Conservation (phyloP, 2,113 vertebrate species). For the Salvelinus fontinalis region DNA sequence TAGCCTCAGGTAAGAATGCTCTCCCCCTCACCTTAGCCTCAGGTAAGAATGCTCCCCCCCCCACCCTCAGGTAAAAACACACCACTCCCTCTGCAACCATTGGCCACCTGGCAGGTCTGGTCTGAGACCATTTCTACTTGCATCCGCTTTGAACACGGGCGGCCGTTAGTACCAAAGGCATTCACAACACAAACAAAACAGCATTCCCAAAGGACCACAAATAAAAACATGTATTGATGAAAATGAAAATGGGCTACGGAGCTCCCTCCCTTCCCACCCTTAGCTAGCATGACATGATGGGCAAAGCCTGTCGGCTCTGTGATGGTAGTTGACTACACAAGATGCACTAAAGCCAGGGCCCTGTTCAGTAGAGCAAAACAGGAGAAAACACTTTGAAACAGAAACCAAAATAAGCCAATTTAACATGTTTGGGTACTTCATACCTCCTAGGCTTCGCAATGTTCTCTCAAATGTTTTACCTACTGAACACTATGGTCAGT, state of each 20-base stretch:
- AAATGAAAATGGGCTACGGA: slow-evolving; percentile 15
- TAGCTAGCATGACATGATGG: slow-evolving; percentile 31
- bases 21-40: neutral
- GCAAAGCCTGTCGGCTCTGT: slow-evolving; percentile 10
- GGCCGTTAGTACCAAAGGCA: slow-evolving; percentile 14
- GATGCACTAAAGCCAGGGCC: neutral
- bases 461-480: slow-evolving; percentile 40
- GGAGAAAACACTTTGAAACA: no score
- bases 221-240: slow-evolving; percentile 34
- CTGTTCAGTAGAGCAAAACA: no score
- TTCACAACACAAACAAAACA: slow-evolving; percentile 46
- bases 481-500: slow-evolving; percentile 12
- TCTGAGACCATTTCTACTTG: neutral
- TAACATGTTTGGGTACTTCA: no score
- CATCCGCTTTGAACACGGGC: neutral
- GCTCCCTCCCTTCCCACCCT: neutral
- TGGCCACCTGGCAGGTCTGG: neutral
- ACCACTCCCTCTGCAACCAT: slow-evolving; percentile 7
- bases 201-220: slow-evolving; percentile 47
- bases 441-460: neutral
- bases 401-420: no score
- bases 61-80: neutral
- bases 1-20: neutral
- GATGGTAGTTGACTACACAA: neutral
- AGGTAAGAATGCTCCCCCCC: slow-evolving; percentile 28